Percentiles rank a stretch among this genome's conserved stretches.
Conservation (phyloP, 2,113 vertebrate genomes). For the Megatriorchis doriae region DNA sequence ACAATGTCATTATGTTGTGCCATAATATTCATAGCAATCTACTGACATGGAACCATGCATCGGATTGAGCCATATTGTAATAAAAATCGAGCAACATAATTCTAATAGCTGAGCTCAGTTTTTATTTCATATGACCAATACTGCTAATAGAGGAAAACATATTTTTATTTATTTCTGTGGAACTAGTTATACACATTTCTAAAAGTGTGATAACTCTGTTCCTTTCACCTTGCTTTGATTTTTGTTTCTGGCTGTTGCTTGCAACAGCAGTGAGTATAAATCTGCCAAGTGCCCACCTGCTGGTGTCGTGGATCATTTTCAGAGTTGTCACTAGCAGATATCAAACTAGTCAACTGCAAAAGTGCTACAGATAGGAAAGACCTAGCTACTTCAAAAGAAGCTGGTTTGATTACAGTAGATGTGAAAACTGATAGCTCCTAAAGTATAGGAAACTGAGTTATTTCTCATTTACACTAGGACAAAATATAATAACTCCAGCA, state of each 20-base stretch:
- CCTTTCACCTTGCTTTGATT: neutral
- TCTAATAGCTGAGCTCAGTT: neutral
- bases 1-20: neutral
- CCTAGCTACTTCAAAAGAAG: neutral
- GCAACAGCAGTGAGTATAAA: neutral
- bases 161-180: neutral
- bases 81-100: neutral
- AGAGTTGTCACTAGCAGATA: neutral
- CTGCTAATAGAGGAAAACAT: neutral
- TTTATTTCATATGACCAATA: neutral
- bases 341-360: neutral
- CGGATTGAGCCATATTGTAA: neutral
- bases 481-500: neutral
- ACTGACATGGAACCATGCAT: neutral
- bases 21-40: neutral
- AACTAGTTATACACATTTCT: neutral
- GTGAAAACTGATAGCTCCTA: neutral
- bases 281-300: neutral
- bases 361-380: neutral
- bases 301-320: neutral
- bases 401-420: neutral
- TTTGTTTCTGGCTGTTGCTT: neutral
- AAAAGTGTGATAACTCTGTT: neutral
- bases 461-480: neutral
- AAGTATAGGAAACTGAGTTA: neutral